Percentiles rank a stretch among this genome's conserved stretches.
phyloP scores from a whole-genome alignment of 2,888 invertebrate genomes.

The Cephus rjabovi region DNA sequence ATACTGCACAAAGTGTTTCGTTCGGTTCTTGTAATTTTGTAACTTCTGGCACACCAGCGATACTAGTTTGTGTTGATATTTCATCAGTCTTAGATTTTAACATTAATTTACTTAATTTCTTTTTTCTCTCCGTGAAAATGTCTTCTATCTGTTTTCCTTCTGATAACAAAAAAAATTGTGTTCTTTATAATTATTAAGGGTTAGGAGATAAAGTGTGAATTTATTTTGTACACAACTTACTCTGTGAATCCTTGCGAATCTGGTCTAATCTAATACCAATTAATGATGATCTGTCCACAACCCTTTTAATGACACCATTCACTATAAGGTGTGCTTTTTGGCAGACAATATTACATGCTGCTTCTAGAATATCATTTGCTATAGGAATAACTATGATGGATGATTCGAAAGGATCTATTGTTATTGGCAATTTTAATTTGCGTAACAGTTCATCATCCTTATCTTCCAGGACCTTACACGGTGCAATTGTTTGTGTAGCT shows the following conservation, averaged over 20 bases:
- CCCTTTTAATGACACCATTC: constrained; percentile 16
- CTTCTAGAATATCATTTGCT: constrained; percentile 26
- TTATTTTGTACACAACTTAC: constrained; percentile 24
- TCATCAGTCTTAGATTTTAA: constrained; percentile 27
- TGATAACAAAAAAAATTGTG: not conserved
- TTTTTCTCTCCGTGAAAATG: constrained; percentile 31
- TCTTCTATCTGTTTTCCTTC: not conserved
- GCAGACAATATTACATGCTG: constrained; percentile 17
- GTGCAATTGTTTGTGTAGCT: constrained; percentile 37
- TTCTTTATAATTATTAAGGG: not conserved
- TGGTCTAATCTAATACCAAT: constrained; percentile 27
- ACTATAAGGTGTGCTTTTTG: constrained; percentile 20
- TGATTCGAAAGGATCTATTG: constrained; percentile 38
- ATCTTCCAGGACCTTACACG: constrained; percentile 24
- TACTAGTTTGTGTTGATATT: constrained; percentile 36
- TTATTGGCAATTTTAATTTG: constrained; percentile 29
- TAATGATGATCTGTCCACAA: constrained; percentile 21
- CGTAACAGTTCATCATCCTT: constrained; percentile 39
- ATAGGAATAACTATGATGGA: constrained; percentile 32
- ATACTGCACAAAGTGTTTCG: constrained; percentile 32
- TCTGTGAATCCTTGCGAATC: constrained; percentile 24
- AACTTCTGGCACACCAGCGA: constrained; percentile 38
- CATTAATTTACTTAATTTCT: constrained; percentile 33
- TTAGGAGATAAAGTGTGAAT: not conserved
- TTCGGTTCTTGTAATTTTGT: constrained; percentile 29